Evolutionary conservation across 2,113 vertebrate species (phyloP).

Genomic region (Ameiurus melas): DNA sequence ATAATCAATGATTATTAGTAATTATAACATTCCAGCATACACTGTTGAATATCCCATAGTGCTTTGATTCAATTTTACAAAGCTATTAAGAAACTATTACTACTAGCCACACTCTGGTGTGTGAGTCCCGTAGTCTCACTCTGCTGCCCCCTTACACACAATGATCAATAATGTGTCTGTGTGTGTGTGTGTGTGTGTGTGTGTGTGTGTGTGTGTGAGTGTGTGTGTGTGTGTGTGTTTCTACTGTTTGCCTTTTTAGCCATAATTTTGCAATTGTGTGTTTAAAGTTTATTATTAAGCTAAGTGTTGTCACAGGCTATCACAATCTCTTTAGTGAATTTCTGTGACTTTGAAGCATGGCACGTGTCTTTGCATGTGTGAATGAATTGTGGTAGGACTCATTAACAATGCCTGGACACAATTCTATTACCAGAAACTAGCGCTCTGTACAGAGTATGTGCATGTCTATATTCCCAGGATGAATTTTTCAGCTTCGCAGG

Average conservation of each 20-base stretch:
- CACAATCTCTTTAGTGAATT: neutral
- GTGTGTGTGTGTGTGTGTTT: neutral
- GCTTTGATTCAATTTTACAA: neutral
- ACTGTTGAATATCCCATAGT: neutral
- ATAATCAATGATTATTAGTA: neutral
- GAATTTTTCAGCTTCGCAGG: neutral
- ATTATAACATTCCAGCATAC: neutral
- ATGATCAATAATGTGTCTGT: neutral
- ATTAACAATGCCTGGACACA: neutral
- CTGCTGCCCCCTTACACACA: neutral
- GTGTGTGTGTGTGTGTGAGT: neutral
- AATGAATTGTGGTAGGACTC: neutral
- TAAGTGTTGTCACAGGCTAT: neutral
- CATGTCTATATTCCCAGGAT: neutral
- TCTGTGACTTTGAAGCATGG: neutral
- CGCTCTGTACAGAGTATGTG: neutral
- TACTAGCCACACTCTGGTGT: slow-evolving; percentile 1
- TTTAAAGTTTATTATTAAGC: slow-evolving; percentile 7
- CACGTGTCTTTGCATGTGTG: neutral
- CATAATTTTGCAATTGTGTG: neutral
- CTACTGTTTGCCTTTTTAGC: neutral
- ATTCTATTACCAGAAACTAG: neutral
- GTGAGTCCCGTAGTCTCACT: neutral
- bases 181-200: neutral
- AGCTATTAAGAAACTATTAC: neutral